Base-by-base conservation (phyloP, 1,140 invertebrate species). In the Ostrea denselamellosa region DNA sequence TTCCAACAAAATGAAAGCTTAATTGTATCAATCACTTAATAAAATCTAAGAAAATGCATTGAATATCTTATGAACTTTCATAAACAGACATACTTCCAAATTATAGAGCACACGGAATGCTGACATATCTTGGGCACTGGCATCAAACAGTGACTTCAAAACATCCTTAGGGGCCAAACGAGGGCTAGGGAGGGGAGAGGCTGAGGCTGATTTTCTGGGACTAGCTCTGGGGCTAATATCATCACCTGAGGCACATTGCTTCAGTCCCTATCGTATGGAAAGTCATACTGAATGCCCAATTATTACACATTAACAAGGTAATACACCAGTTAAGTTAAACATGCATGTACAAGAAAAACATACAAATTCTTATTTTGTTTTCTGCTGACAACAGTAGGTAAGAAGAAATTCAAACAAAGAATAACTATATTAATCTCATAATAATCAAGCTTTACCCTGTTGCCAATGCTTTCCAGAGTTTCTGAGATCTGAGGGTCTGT, bases 31-130 rank as follows among this genome's bases (percentile, higher is more conserved):
- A 56, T 1, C 54, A 56, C 34, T 44, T 44, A 5, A 44, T 44
- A 44, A 44, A 44, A 44, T 44, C 34, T 2, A 44, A 44, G 34
- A 1, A 44, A 44, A 44, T 44, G 34, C 34, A 44, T 44, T 44
- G 34, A 44, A 44, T 44, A 44, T 44, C 34, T 44, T 44, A 5
- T 44, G 34, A 5, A 56, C 14, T 0, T 3, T n/a, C 17, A 9
- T 58, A 58, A 17, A 0, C 19, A n/a, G 22, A 86, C 92, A 89
- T 90, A 96, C 95, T 94, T 96, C 95, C 53, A 96, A 90, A 91
- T 96, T 96, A 89, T 96, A 96, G 34, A 96, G 91, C 19, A 96
- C 93, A 87, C 95, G 94, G 90, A 96, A 96, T 68, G 95, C 93
- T 17, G 95, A 95, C 94, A 95, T 95, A 85, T 94, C 94, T 83